phyloP scores from a whole-genome alignment of 1,140 invertebrate genomes.

The Lanistes nyassanus region DNA sequence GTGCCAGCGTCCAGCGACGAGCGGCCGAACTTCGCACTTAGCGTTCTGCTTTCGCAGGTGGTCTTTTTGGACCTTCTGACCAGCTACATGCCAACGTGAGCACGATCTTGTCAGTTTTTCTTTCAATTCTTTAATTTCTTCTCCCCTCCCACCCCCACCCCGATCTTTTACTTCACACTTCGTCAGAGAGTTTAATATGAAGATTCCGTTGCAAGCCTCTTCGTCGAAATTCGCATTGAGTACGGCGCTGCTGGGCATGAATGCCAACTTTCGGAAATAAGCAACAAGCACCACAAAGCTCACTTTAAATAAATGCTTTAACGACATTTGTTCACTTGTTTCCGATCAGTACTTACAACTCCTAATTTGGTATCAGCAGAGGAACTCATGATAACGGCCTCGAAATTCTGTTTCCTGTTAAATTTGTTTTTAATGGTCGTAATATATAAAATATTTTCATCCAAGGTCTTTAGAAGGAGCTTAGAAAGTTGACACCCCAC shows the following conservation, averaged over 20 bases:
- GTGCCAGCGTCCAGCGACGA: constrained; percentile 71
- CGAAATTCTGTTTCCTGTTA: no score
- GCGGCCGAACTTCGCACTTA: constrained; percentile 79
- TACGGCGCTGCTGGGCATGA: no score
- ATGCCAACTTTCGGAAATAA: no score
- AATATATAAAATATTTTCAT: neutral
- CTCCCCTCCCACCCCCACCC: no score
- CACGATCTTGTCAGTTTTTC: neutral
- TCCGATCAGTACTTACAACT: neutral
- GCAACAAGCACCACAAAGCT: no score
- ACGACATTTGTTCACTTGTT: no score
- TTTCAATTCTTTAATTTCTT: no score
- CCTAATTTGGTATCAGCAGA: neutral
- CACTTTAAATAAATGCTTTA: no score
- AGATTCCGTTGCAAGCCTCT: no score
- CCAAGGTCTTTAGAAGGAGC: neutral
- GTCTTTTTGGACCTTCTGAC: constrained; percentile 78
- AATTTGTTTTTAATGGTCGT: neutral
- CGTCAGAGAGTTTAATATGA: no score
- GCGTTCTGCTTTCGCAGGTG: constrained; percentile 66
- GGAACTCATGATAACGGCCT: neutral
- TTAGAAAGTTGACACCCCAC: neutral
- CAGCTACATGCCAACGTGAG: constrained; percentile 81
- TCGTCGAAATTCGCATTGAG: no score
- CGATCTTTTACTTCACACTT: no score